These are phyloP conservation scores for Dasyprocta punctata DNA, from an alignment of 2,113 vertebrate species.

Conservation along the genomic window DNA sequence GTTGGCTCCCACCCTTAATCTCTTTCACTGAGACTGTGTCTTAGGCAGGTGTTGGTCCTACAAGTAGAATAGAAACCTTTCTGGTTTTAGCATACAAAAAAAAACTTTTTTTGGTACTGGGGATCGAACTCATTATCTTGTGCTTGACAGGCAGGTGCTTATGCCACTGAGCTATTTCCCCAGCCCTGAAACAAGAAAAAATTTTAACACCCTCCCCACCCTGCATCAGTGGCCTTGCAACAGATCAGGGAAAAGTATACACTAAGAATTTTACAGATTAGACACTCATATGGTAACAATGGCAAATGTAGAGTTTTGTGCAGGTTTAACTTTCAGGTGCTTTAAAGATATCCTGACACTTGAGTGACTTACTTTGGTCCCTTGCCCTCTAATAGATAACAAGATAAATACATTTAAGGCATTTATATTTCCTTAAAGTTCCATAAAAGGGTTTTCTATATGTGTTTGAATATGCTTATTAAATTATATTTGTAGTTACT, in stretches of 20 bases:
- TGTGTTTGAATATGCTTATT: slow-evolving; percentile 35
- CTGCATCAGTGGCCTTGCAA: neutral
- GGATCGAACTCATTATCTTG: too few species aligned
- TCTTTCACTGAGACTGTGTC: neutral
- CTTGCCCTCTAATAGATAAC: neutral
- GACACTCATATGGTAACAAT: neutral
- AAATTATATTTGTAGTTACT: slow-evolving; percentile 34
- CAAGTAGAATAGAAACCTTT: neutral
- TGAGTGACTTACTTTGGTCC: neutral
- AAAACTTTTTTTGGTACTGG: too few species aligned
- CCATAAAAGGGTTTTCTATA: neutral
- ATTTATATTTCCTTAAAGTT: slow-evolving; percentile 35
- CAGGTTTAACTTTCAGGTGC: neutral
- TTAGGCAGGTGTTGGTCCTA: neutral
- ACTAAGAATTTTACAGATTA: slow-evolving; percentile 28
- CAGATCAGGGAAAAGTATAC: neutral
- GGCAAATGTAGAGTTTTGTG: neutral
- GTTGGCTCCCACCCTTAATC: neutral
- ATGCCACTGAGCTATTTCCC: too few species aligned
- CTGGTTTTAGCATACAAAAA: neutral
- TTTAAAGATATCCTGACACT: neutral
- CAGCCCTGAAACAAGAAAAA: too few species aligned
- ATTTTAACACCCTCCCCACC: neutral
- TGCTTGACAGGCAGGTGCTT: too few species aligned
- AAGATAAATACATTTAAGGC: slow-evolving; percentile 34